These are phyloP conservation scores for Rhyzopertha dominica DNA, from an alignment of 1,140 invertebrate species.

Conservation along the genomic window DNA sequence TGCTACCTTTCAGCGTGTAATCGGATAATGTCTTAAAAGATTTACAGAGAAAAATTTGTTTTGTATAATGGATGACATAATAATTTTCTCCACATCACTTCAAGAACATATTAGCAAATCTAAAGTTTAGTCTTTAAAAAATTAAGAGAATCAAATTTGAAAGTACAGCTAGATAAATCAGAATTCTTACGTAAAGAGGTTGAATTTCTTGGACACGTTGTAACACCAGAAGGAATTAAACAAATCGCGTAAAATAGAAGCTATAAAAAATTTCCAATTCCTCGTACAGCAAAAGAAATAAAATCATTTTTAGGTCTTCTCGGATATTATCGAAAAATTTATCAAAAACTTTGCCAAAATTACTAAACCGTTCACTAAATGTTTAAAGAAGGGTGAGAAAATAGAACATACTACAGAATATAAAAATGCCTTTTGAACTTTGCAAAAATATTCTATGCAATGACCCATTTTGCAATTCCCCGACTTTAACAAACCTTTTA, in stretches of 20 bases:
- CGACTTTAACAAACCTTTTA: conserved; percentile 34
- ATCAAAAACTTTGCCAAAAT: conserved; percentile 19
- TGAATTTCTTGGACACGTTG: conserved; percentile 42
- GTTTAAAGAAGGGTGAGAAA: conserved; percentile 23
- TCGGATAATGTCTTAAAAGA: too few species aligned
- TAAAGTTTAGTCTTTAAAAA: too few species aligned
- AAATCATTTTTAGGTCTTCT: conserved; percentile 23
- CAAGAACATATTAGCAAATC: too few species aligned
- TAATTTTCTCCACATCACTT: too few species aligned
- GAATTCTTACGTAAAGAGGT: conserved; percentile 35
- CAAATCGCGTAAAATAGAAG: conserved; percentile 25
- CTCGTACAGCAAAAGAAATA: conserved; percentile 25
- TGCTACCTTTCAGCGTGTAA: too few species aligned
- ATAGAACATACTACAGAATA: conserved; percentile 11
- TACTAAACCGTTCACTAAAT: conserved; percentile 19
- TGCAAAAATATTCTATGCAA: conserved; percentile 21
- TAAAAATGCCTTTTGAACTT: conserved; percentile 12
- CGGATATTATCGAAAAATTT: conserved; percentile 21
- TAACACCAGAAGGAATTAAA: conserved; percentile 24
- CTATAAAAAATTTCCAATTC: conserved; percentile 23
- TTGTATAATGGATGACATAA: too few species aligned
- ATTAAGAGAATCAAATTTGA: too few species aligned
- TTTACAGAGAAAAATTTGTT: too few species aligned
- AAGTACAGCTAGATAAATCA: conserved; percentile 32
- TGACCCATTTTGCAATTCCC: conserved; percentile 30